Evolutionary conservation across 2,797 vertebrate genomes (phyloP).

Genomic region (Diglossa cyanea): DNA sequence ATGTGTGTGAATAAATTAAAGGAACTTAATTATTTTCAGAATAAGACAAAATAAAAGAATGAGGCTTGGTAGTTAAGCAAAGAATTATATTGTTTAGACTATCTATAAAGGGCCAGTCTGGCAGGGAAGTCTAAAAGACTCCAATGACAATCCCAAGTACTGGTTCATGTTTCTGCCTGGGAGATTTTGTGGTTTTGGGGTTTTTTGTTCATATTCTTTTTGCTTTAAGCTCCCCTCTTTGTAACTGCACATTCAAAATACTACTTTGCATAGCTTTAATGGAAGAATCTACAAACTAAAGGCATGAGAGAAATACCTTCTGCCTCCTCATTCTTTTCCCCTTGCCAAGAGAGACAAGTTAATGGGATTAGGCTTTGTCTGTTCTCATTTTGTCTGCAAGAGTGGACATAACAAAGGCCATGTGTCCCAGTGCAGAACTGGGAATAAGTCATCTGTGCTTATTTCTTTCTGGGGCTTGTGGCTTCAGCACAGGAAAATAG

Average conservation of each 20-base stretch:
- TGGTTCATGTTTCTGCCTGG: neutral
- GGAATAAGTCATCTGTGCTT: neutral
- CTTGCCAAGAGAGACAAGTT: neutral
- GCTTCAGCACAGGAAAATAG: neutral
- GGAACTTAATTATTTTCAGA: conserved; percentile 59
- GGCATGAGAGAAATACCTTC: neutral
- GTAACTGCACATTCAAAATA: neutral
- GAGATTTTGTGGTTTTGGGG: neutral
- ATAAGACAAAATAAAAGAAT: conserved; percentile 46
- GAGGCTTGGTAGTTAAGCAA: neutral
- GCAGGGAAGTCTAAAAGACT: neutral
- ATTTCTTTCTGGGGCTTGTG: neutral
- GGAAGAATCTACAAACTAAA: neutral
- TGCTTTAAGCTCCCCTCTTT: neutral
- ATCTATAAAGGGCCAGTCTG: conserved; percentile 47
- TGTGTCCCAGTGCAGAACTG: neutral
- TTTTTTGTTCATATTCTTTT: neutral
- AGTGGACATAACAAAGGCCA: neutral
- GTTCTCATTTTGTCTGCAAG: neutral
- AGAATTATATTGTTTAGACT: conserved; percentile 32
- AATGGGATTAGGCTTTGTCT: neutral
- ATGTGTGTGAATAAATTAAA: conserved; percentile 48
- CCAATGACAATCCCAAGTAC: neutral
- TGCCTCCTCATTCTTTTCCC: neutral
- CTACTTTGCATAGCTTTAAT: neutral